Evolutionary conservation across 2,113 vertebrate species (phyloP).

Genomic region (Callorhinus ursinus): DNA sequence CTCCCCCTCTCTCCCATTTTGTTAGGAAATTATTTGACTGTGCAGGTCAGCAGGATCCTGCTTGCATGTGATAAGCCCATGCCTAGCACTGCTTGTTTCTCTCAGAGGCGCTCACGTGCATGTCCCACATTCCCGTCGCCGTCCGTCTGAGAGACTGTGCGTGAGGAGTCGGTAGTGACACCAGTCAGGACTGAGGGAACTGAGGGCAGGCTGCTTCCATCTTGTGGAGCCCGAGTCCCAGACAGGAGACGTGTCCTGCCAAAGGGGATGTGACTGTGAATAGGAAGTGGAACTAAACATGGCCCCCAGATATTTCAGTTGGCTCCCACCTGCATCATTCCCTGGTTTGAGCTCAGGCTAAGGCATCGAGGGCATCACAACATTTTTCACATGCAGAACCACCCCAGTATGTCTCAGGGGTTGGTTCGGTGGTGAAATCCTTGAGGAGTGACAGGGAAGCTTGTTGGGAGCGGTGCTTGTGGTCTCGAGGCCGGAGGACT

Average conservation of each 20-base stretch:
- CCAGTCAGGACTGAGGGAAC: too few relatives aligned
- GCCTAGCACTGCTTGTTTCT: not conserved
- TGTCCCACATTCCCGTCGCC: fast-evolving
- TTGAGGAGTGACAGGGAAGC: too few relatives aligned
- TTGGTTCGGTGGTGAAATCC: not conserved
- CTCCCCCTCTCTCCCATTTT: not conserved
- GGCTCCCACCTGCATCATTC: fast-evolving
- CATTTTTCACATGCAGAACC: not conserved
- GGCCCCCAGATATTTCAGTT: not conserved
- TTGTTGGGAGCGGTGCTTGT: not conserved
- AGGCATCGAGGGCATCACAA: not conserved
- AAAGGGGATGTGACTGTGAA: not conserved
- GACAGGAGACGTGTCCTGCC: not conserved
- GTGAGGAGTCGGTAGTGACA: not conserved
- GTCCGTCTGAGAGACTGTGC: fast-evolving
- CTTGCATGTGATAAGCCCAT: not conserved
- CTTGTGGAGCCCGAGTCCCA: not conserved
- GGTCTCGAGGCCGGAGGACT: not conserved
- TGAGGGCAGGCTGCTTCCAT: fast-evolving
- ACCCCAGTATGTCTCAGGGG: not conserved
- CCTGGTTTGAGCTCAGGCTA: not conserved
- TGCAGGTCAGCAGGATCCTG: not conserved
- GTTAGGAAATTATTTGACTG: not conserved
- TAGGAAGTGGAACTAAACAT: not conserved
- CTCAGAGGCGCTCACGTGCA: not conserved